A percentile compares a stretch with the other conserved stretches of the same genome.
Evolutionary conservation across 2,797 vertebrate genomes (phyloP).

Genomic region (Pempheris klunzingeri): DNA sequence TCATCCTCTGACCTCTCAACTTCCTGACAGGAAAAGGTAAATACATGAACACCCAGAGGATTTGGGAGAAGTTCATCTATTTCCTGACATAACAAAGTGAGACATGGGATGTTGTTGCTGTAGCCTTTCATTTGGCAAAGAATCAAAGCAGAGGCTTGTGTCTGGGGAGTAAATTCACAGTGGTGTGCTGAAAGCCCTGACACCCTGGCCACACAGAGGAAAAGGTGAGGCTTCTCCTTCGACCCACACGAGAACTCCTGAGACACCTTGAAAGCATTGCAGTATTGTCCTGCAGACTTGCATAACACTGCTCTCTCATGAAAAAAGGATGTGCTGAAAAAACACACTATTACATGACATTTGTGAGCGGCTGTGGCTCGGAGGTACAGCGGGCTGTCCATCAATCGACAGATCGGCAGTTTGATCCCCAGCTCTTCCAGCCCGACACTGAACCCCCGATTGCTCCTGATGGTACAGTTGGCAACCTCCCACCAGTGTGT

Average conservation of each 20-base stretch:
- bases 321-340: constrained; percentile 16
- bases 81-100: constrained; percentile 81
- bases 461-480: no score
- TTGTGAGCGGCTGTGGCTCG: no score
- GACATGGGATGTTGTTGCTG: constrained; percentile 58
- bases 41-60: constrained; percentile 66
- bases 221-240: constrained; percentile 73
- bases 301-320: constrained; percentile 27
- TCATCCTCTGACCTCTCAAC: constrained; percentile 66
- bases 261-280: constrained; percentile 68
- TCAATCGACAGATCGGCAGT: no score
- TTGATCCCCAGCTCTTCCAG: no score
- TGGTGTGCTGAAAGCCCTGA: constrained; percentile 55
- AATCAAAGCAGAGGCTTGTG: constrained; percentile 72
- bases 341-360: constrained; percentile 5
- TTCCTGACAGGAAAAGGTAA: constrained; percentile 74
- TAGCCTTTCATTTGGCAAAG: constrained; percentile 66
- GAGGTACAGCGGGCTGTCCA: no score
- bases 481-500: no score
- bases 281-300: constrained; percentile 52
- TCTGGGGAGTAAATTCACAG: constrained; percentile 62
- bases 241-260: constrained; percentile 49
- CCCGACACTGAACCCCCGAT: no score
- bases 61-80: constrained; percentile 78
- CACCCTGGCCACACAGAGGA: constrained; percentile 63